Evolutionary conservation across 1,140 invertebrate species (phyloP), one percentile per base, ranked within the genome.

Genomic region (Nilaparvata lugens): DNA sequence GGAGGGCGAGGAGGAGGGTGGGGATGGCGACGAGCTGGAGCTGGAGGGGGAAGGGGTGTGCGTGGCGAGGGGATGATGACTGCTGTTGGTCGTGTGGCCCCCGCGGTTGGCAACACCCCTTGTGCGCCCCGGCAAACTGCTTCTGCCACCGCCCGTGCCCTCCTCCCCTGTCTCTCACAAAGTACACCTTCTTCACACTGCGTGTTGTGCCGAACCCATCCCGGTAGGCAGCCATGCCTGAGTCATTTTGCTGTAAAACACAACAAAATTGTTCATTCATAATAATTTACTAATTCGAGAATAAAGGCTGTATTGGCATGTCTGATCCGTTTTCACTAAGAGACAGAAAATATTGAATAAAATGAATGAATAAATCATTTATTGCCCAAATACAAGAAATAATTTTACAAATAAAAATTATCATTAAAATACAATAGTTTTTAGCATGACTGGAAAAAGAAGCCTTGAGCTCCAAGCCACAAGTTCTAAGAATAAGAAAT

Each of bases 151-250:
- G 62, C 78, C 78, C 71, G 78, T 80, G 62, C 77, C 84, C 85
- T 87, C 87, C 87, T 87, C 88, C 82, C 82, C 88, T 83, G 85
- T 87, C 86, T 90, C 88, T 92, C 88, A 92, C 87, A 93, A n/a
- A 88, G 83, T 93, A 93, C 78, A 93, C 90, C 75, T 93, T 93
- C 81, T 93, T 93, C 64, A 91, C 89, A 78, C 88, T 91, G 70
- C 90, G 85, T 63, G 90, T 91, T 68, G 89, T 92, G 71, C 89
- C 89, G 79, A 92, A 93, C 66, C 89, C 89, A 70, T 87, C 85
- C n/a, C n/a, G 78, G 75, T 89, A 90, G 60, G 87, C 87, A 71
- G 89, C 87, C 65, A 87, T 80, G 88, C 81, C 71, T 75, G 64
- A 65, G 16, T 64, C 64, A 62, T 61, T 67, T 61, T 68, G n/a